Percentiles rank a stretch among this genome's conserved stretches.
phyloP scores from a whole-genome alignment of 2,888 invertebrate genomes.

The Cactoblastis cactorum region DNA sequence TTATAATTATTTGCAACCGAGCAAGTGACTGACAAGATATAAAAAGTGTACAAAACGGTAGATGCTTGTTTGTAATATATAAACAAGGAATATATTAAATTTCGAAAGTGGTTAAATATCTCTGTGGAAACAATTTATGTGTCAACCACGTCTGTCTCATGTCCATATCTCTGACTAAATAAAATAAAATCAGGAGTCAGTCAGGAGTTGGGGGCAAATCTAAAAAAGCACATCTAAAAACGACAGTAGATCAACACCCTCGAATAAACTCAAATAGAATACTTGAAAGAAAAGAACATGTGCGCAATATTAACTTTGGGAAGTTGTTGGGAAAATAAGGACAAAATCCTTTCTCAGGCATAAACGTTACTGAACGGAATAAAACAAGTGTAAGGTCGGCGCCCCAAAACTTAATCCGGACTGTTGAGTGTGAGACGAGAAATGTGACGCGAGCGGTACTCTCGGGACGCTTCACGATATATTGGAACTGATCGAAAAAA shows the following conservation, averaged over 20 bases:
- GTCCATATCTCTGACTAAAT: background rate
- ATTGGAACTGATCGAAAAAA: constrained; percentile 3
- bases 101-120: no score
- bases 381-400: constrained; percentile 16
- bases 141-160: no score
- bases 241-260: background rate
- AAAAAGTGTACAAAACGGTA: no score
- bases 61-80: no score
- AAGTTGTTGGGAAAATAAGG: background rate
- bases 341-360: constrained; percentile 12
- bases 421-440: constrained; percentile 6
- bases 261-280: constrained; percentile 4
- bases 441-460: background rate
- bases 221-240: background rate
- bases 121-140: no score
- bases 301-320: constrained; percentile 6
- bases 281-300: constrained; percentile 16
- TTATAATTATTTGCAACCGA: no score
- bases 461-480: background rate
- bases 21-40: no score
- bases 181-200: background rate
- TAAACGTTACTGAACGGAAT: constrained; percentile 18
- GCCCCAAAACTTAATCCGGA: constrained; percentile 16
- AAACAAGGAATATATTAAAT: no score
- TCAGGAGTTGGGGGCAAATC: background rate